Conservation (phyloP, 1,140 invertebrate species). For the Eulimnadia texana region DNA sequence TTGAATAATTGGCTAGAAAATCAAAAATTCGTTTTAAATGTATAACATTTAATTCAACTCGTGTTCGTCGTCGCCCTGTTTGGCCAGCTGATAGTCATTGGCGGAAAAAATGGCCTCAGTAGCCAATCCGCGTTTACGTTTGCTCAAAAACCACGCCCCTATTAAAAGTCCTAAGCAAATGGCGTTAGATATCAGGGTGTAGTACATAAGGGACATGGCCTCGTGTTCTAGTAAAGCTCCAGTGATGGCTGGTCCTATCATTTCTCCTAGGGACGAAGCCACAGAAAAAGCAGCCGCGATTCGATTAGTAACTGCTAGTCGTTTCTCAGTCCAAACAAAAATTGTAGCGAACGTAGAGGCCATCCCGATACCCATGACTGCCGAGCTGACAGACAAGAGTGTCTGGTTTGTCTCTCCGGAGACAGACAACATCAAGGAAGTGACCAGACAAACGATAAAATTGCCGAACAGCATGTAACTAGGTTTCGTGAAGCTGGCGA, state of each 20-base stretch:
- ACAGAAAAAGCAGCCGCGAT: conserved; percentile 34
- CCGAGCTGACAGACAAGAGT: conserved; percentile 25
- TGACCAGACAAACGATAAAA: conserved; percentile 27
- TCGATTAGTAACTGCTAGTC: conserved; percentile 34
- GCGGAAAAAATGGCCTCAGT: background rate
- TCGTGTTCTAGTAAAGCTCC: background rate
- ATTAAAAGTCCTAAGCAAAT: background rate
- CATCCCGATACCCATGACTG: conserved; percentile 32
- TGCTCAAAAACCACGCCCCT: background rate
- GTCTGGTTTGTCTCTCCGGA: conserved; percentile 24
- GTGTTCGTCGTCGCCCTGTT: conserved; percentile 4
- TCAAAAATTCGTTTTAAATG: too few species aligned
- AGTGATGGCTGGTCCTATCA: conserved; percentile 27
- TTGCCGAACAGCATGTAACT: conserved; percentile 29
- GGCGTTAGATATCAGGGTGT: background rate
- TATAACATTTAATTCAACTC: background rate
- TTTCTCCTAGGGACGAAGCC: conserved; percentile 34
- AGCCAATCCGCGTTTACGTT: background rate
- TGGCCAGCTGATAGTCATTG: background rate
- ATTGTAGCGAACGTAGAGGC: conserved; percentile 35
- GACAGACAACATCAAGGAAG: conserved; percentile 28
- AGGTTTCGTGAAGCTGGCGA: conserved; percentile 28
- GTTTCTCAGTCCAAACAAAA: conserved; percentile 34
- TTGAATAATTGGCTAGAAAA: too few species aligned
- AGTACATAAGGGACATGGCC: conserved; percentile 1